phyloP scores from a whole-genome alignment of 2,113 vertebrate genomes.

The Enhydra lutris region DNA sequence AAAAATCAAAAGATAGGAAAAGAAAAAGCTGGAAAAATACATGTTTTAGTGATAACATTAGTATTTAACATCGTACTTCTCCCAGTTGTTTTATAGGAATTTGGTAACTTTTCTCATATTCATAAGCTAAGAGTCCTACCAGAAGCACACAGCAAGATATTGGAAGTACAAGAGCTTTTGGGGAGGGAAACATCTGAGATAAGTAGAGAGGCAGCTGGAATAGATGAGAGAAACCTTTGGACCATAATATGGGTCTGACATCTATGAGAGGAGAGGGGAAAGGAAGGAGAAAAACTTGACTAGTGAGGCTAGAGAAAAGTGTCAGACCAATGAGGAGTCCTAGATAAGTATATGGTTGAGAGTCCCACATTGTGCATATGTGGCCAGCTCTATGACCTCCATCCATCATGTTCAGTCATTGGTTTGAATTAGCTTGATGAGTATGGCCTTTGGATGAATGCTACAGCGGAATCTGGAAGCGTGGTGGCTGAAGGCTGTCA shows the following conservation, averaged over 20 bases:
- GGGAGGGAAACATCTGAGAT: background rate
- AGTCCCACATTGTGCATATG: fast-evolving
- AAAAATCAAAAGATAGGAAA: background rate
- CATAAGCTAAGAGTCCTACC: background rate
- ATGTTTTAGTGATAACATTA: background rate
- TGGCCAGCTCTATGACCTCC: background rate
- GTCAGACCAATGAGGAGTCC: background rate
- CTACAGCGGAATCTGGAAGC: background rate
- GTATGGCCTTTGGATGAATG: background rate
- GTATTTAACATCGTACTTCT: background rate
- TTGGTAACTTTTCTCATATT: background rate
- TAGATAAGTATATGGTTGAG: background rate
- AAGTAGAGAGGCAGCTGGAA: background rate
- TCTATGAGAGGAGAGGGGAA: too few species aligned
- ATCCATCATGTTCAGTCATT: too few species aligned
- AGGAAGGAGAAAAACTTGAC: background rate
- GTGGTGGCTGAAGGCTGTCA: background rate
- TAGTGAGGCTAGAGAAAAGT: background rate
- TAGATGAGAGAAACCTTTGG: background rate
- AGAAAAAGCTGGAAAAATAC: background rate
- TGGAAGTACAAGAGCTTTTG: background rate
- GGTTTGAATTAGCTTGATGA: background rate
- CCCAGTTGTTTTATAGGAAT: background rate
- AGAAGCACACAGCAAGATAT: background rate
- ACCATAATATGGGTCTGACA: background rate